Evolutionary conservation across 2,113 vertebrate species (phyloP).

Genomic region (Mormyrus iriodes): DNA sequence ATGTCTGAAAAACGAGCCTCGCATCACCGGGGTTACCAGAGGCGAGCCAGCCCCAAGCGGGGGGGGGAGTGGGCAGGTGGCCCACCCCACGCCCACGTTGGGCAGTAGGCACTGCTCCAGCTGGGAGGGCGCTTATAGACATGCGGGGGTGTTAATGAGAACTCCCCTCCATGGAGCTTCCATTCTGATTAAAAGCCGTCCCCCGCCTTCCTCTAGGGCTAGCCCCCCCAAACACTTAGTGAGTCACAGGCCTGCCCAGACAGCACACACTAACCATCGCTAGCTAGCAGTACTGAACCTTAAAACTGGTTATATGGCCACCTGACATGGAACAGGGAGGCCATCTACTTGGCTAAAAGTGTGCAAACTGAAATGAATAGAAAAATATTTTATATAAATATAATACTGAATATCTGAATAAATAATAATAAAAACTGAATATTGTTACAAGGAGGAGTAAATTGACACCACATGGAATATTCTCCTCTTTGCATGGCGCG

Average conservation of each 20-base stretch:
- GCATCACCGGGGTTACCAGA: background rate
- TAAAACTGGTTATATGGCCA: background rate
- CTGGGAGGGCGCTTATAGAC: slow-evolving; percentile 34
- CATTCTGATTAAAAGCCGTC: background rate
- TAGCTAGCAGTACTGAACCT: background rate
- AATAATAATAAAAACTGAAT: too few relatives aligned
- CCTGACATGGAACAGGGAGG: background rate
- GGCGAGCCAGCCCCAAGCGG: background rate
- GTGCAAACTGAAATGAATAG: background rate
- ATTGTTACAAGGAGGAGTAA: background rate
- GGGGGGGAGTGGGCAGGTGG: background rate
- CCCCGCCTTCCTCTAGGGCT: background rate
- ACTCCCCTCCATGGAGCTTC: slow-evolving; percentile 25
- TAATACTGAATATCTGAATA: too few relatives aligned
- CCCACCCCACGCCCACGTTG: background rate
- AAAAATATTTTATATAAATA: background rate
- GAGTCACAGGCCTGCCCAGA: background rate
- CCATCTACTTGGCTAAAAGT: too few relatives aligned
- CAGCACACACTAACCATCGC: background rate
- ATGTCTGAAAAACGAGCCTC: background rate
- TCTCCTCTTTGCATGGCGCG: too few relatives aligned
- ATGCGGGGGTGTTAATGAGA: slow-evolving; percentile 32
- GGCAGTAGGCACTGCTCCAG: slow-evolving; percentile 35
- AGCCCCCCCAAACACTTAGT: background rate
- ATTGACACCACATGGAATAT: background rate